Conservation (phyloP, 2,113 vertebrate species). For the Stictonetta naevosa region DNA sequence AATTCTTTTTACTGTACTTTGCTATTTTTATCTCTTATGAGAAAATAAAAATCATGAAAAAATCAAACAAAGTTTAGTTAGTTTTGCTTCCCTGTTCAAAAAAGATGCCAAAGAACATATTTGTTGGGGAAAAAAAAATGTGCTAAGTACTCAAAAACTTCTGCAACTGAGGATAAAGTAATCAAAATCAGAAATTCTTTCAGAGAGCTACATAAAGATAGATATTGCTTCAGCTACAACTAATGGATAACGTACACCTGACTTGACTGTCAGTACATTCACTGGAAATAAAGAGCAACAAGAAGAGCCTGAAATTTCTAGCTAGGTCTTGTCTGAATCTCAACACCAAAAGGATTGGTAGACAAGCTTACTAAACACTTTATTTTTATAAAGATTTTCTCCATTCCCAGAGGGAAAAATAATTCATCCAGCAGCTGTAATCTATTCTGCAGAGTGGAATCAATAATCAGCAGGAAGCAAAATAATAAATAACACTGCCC, state of each 20-base stretch:
- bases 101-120: neutral
- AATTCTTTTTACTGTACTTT: neutral
- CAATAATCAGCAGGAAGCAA: constrained; percentile 57
- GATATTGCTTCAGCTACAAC: neutral
- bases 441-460: constrained; percentile 16
- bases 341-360: neutral
- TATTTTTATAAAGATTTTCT: constrained; percentile 29
- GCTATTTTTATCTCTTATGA: neutral
- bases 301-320: neutral
- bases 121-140: neutral
- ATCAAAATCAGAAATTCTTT: neutral
- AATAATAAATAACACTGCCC: constrained; percentile 61
- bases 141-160: neutral
- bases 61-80: neutral
- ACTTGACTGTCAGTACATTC: neutral
- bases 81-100: neutral
- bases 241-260: neutral
- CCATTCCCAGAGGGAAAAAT: neutral
- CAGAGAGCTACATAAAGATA: neutral
- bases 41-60: neutral
- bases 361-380: constrained; percentile 19
- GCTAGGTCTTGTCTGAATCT: neutral
- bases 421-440: neutral
- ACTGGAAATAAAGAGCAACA: neutral
- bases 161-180: neutral